A percentile compares a stretch with the other conserved stretches of the same genome.
phyloP scores from a whole-genome alignment of 2,797 vertebrate species.

The Anisognathus igniventris region DNA sequence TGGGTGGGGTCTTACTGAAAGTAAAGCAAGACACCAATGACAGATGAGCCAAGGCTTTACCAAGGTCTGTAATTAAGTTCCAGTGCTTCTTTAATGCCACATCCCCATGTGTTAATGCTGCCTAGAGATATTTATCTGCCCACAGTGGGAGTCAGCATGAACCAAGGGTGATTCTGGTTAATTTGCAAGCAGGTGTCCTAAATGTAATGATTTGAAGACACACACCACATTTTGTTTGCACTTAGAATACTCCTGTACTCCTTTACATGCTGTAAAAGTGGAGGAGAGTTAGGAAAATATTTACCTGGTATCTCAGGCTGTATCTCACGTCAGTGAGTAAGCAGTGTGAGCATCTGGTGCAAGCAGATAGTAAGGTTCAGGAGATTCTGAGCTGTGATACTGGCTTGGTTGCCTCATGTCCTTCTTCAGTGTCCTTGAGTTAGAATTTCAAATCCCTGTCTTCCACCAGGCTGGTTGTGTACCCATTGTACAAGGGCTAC shows the following conservation, averaged over 20 bases:
- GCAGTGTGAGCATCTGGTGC: not conserved
- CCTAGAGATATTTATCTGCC: not conserved
- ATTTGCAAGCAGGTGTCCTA: not conserved
- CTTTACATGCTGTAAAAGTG: not conserved
- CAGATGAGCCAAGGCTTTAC: not conserved
- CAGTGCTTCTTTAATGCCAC: not conserved
- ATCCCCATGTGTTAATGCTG: not conserved
- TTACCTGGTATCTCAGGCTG: not conserved
- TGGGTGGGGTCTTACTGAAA: not conserved
- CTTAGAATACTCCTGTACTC: not conserved
- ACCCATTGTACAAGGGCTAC: not conserved
- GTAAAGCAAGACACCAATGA: not conserved
- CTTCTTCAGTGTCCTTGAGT: not conserved
- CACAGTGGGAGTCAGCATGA: not conserved
- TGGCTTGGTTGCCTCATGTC: not conserved
- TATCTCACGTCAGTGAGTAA: not conserved
- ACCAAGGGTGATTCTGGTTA: not conserved
- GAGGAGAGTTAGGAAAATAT: not conserved
- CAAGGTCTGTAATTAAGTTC: constrained; percentile 29
- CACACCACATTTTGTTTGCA: not conserved
- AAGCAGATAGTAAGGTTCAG: not conserved
- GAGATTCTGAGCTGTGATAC: not conserved
- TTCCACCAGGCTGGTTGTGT: not conserved
- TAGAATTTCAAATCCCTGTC: not conserved
- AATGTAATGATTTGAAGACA: not conserved